A percentile compares a stretch with the other conserved stretches of the same genome.
Evolutionary conservation across 1,140 invertebrate species (phyloP).

Genomic region (Hyles vespertilio): DNA sequence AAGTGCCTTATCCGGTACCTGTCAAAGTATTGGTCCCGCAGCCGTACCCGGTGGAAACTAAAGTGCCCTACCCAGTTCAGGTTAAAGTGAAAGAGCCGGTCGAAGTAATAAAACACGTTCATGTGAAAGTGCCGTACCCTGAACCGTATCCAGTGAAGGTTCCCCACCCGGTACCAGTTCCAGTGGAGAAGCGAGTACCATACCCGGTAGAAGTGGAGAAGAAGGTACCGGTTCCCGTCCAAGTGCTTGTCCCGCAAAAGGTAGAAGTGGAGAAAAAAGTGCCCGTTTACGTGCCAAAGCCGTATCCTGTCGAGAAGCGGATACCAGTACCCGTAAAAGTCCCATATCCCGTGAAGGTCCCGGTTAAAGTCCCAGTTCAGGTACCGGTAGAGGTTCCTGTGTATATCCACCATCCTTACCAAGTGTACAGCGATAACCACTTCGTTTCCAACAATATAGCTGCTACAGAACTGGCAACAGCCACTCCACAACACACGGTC

Average conservation of each 20-base stretch:
- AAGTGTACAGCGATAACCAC: constrained; percentile 21
- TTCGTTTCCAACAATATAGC: too few relatives aligned
- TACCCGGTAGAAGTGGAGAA: constrained; percentile 75
- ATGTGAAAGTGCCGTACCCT: constrained; percentile 73
- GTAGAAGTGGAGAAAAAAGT: constrained; percentile 79
- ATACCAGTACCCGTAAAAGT: constrained; percentile 78
- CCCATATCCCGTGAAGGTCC: constrained; percentile 73
- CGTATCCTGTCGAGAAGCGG: constrained; percentile 81
- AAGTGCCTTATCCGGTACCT: constrained; percentile 72
- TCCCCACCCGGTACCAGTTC: constrained; percentile 70
- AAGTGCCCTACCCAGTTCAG: constrained; percentile 77
- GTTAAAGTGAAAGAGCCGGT: constrained; percentile 75
- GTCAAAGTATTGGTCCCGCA: constrained; percentile 73
- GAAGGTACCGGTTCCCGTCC: constrained; percentile 63
- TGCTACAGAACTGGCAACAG: constrained; percentile 16
- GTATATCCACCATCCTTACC: constrained; percentile 47
- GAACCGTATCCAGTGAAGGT: constrained; percentile 70
- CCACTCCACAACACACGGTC: constrained; percentile 35
- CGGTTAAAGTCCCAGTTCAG: constrained; percentile 69
- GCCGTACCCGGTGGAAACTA: constrained; percentile 76
- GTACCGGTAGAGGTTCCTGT: constrained; percentile 61
- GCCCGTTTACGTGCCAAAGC: constrained; percentile 75
- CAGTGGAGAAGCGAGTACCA: constrained; percentile 75
- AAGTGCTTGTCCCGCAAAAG: constrained; percentile 67
- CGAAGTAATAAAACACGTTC: constrained; percentile 75